These are phyloP conservation scores for Fistularia commersonii DNA, from an alignment of 2,797 vertebrate genomes.

Conservation along the genomic window DNA sequence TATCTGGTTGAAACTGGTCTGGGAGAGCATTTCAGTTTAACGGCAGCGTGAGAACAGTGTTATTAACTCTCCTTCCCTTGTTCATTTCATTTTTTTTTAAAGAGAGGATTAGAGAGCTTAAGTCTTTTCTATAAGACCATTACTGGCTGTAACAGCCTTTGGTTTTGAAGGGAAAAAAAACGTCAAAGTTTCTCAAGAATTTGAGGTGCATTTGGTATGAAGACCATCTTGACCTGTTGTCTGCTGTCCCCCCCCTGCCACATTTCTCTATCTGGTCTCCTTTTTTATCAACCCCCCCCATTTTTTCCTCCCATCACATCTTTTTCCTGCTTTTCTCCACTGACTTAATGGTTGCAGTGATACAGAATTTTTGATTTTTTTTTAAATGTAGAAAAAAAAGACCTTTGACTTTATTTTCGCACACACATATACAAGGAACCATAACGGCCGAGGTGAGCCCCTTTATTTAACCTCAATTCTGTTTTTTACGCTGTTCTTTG, in stretches of 20 bases:
- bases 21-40: constrained; percentile 37
- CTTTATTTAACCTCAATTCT: too few species aligned
- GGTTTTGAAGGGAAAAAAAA: constrained; percentile 40
- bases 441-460: too few species aligned
- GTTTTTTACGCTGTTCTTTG: too few species aligned
- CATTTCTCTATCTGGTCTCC: constrained; percentile 17
- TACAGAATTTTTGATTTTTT: too few species aligned
- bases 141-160: constrained; percentile 36
- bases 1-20: constrained; percentile 56
- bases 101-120: constrained; percentile 59
- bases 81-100: constrained; percentile 27
- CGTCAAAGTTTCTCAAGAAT: constrained; percentile 52
- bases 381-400: too few species aligned
- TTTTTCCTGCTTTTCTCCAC: neutral
- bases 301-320: constrained; percentile 1
- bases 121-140: constrained; percentile 51
- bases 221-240: constrained; percentile 18
- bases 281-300: constrained; percentile 9
- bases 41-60: constrained; percentile 31
- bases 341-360: constrained; percentile 10
- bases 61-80: constrained; percentile 50
- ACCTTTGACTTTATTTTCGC: too few species aligned
- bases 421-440: too few species aligned
- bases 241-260: constrained; percentile 3
- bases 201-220: constrained; percentile 29